Evolutionary conservation across 2,113 vertebrate genomes (phyloP).

Genomic region (Pristiophorus japonicus): DNA sequence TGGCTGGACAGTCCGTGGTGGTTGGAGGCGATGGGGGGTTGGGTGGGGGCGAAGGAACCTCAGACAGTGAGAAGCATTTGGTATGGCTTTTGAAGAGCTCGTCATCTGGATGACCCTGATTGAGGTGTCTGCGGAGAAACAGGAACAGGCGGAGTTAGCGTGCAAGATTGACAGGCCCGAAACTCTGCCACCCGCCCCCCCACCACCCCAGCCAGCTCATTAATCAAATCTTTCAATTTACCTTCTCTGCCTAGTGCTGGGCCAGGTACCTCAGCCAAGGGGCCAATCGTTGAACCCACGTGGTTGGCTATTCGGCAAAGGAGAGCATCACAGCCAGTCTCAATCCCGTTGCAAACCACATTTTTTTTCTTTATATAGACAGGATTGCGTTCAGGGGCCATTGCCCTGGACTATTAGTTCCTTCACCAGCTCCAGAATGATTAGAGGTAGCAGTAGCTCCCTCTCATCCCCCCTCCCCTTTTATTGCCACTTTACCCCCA

Average conservation of each 20-base stretch:
- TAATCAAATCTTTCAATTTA: no score
- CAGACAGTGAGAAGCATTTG: constrained; percentile 19
- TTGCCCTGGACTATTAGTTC: no score
- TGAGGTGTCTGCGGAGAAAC: background rate
- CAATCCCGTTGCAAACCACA: no score
- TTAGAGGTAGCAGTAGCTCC: no score
- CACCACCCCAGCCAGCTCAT: background rate
- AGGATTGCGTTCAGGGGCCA: no score
- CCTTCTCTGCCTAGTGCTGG: background rate
- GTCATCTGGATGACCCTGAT: background rate
- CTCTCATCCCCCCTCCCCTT: no score
- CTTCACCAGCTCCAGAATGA: no score
- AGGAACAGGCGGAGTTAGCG: background rate
- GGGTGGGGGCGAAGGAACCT: background rate
- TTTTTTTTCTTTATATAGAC: no score
- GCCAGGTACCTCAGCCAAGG: background rate
- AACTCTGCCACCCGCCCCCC: background rate
- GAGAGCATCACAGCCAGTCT: background rate
- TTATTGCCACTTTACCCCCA: no score
- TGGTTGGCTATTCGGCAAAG: background rate
- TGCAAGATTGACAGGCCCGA: background rate
- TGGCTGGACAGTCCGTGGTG: background rate
- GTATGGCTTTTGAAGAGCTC: constrained; percentile 22
- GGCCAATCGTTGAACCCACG: no score
- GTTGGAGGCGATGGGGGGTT: background rate